Base-by-base conservation (phyloP, 2,113 vertebrate species). In the Rhizomys pruinosus region DNA sequence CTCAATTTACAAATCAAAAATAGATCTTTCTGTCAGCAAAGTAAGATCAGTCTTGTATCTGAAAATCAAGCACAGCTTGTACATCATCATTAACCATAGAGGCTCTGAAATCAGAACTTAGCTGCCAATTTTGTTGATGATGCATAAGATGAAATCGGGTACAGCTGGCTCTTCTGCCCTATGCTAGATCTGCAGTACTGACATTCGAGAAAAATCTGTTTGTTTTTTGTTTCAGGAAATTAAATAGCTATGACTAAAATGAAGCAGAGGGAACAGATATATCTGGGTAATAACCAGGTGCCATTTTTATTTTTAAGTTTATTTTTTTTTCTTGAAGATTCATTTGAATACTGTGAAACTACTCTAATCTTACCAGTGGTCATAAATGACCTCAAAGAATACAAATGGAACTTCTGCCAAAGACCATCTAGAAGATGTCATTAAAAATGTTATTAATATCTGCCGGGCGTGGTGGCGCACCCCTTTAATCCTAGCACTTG, bases 101-200 rank as follows among this genome's bases (percentile, higher is more conserved):
- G 95, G 94, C 95, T 96, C 93, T 95, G 97, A 96, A 97, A 97
- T 97, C 96, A 96, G 94, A 96, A 96, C 94, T 93, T 94, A 93
- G 93, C 90, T 97, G 97, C 97, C 95, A 97, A 97, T 96, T 97
- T 96, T 97, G 97, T 96, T 97, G 97, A 97, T 97, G 96, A 97
- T 97, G 97, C 96, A 96, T 93, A 82, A 95, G 96, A 97, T 0
- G 94, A 97, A 97, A 95, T 96, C 78, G 39, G 95, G 94, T 97
- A 96, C 96, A 97, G 96, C 97, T 97, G 96, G 96, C 94, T 97
- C 93, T 96, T 96, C 96, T 95, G 92, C 97, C 96, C 96, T 85
- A n/a, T 78, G 95, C 94, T 93, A 95, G 93, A 92, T 97, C 91
- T 92, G 95, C 93, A 82, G 95, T 44, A 96, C 96, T 96, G 97